Percentiles rank a stretch among this genome's conserved stretches.
These are phyloP conservation scores for Nanorana parkeri DNA, from an alignment of 2,113 vertebrate genomes.

Conservation along the genomic window DNA sequence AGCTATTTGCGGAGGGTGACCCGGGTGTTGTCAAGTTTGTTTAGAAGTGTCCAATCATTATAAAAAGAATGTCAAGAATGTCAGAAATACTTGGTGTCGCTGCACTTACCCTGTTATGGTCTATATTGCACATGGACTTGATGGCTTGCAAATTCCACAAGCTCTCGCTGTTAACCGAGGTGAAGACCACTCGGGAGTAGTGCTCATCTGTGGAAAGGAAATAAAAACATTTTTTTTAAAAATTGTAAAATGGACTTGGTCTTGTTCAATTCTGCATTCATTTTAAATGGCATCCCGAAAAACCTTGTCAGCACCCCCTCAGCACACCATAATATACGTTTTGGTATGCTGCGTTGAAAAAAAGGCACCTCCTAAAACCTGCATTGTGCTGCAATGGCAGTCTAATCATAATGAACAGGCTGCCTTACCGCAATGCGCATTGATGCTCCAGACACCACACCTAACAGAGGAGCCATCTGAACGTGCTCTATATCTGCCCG, in stretches of 20 bases:
- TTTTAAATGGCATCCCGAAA: not conserved
- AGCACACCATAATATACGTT: too few relatives aligned
- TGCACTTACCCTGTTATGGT: constrained; percentile 87
- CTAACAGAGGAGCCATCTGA: too few relatives aligned
- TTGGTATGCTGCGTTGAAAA: too few relatives aligned
- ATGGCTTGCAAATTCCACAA: constrained; percentile 94
- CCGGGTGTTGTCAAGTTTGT: not conserved
- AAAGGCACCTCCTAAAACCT: too few relatives aligned
- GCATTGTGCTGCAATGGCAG: too few relatives aligned
- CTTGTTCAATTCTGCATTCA: too few relatives aligned
- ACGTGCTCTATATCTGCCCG: too few relatives aligned
- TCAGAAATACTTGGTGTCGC: not conserved
- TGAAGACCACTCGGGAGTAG: constrained; percentile 94
- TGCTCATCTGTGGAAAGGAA: constrained; percentile 84
- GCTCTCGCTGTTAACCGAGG: constrained; percentile 88
- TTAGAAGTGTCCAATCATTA: not conserved
- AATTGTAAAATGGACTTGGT: too few relatives aligned
- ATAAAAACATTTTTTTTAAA: not conserved
- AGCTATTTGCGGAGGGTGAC: not conserved
- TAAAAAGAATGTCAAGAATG: constrained; percentile 29
- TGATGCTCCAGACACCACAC: too few relatives aligned
- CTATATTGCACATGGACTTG: constrained; percentile 96
- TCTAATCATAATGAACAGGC: not conserved
- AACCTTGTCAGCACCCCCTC: not conserved
- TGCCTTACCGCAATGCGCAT: too few relatives aligned